Conservation (phyloP, 2,888 invertebrate genomes). For the Tethea ocularis region DNA sequence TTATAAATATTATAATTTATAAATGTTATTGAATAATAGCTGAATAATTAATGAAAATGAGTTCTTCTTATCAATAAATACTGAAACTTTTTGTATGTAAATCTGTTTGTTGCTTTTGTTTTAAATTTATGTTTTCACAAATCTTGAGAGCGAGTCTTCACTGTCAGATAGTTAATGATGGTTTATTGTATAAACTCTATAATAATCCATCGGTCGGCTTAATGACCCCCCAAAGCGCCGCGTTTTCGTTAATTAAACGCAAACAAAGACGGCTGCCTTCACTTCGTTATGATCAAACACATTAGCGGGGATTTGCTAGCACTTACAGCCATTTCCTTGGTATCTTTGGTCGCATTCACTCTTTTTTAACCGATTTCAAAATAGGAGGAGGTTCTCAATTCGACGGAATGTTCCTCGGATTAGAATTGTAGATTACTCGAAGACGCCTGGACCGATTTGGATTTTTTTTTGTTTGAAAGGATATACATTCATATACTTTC, state of each 20-base stretch:
- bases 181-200: conserved; percentile 43
- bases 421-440: too few species aligned
- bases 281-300: conserved; percentile 69
- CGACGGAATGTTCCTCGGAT: too few species aligned
- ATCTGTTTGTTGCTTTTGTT: neutral
- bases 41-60: too few species aligned
- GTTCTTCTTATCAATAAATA: too few species aligned
- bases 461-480: too few species aligned
- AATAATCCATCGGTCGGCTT: conserved; percentile 59
- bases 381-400: too few species aligned
- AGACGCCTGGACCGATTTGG: too few species aligned
- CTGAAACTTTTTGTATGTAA: too few species aligned
- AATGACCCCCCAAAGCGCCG: conserved; percentile 53
- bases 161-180: conserved; percentile 25
- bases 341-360: neutral
- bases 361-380: too few species aligned
- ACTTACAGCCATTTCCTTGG: conserved; percentile 46
- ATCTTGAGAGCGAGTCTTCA: conserved; percentile 10
- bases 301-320: conserved; percentile 58
- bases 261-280: conserved; percentile 66
- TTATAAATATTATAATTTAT: too few species aligned
- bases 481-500: too few species aligned
- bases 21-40: too few species aligned
- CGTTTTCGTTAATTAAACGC: conserved; percentile 73
- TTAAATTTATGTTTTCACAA: neutral